Evolutionary conservation across 2,113 vertebrate genomes (phyloP).

Genomic region (Tragelaphus scriptus): DNA sequence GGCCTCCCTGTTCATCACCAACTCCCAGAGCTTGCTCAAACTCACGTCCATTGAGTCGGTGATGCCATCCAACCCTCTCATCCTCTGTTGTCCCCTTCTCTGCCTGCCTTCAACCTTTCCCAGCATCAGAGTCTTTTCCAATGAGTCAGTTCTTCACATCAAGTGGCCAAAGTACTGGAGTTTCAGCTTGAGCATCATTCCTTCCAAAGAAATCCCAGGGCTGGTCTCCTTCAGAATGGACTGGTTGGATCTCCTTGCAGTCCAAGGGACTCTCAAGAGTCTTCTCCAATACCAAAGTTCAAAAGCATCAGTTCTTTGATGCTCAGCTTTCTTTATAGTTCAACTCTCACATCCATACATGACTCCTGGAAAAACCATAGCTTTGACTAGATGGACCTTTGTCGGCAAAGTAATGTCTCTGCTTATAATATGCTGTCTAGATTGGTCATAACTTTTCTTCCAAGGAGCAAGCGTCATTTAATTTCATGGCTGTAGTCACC

Average conservation of each 20-base stretch:
- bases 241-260: background rate
- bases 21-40: background rate
- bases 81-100: background rate
- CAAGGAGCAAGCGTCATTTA: background rate
- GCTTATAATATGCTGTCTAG: background rate
- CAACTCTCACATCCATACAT: background rate
- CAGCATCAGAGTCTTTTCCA: background rate
- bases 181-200: background rate
- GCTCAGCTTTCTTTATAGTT: background rate
- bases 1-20: background rate
- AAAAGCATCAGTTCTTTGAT: background rate
- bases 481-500: background rate
- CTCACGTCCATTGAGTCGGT: background rate
- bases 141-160: background rate
- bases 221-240: background rate
- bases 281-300: background rate
- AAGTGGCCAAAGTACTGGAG: background rate
- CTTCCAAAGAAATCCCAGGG: background rate
- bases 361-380: background rate
- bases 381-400: background rate
- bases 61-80: background rate
- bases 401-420: background rate
- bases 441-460: background rate
- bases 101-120: fast-evolving
- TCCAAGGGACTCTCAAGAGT: background rate